Evolutionary conservation across 2,888 invertebrate species (phyloP), one percentile per base, ranked within the genome.

Genomic region (Melanargia galathea): DNA sequence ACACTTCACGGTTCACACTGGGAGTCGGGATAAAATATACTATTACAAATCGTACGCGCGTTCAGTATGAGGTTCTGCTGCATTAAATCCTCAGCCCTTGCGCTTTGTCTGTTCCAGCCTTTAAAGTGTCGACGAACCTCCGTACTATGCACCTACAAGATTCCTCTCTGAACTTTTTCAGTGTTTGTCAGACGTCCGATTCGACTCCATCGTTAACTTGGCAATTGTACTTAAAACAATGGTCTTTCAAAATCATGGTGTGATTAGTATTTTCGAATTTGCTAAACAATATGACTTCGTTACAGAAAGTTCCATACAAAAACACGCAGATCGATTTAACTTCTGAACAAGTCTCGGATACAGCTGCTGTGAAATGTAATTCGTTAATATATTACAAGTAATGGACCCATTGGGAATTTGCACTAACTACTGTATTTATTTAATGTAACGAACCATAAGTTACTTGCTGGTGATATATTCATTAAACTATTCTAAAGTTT

Each of bases 111-210:
- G 43, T 16, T 18, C 35, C 4, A 33, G 7, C 6, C 52, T 35
- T 52, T 52, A 74, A 78, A 77, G 79, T 80, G 87, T 85, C 86
- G 78, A 80, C 75, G 87, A 87, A 85, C 87, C 75, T 72, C 66
- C 61, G 64, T 69, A 77, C 75, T 70, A 66, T 63, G 71, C 56
- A 68, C 45, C 45, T 22, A 22, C 73, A 72, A 74, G 72, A n/a
- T n/a, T n/a, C 63, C 66, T 73, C 33, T 58, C 33, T 16, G 8
- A 35, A 84, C 76, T 82, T 85, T 83, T 83, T 81, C 83, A 81
- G 70, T 81, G 80, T 84, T 84, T 82, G 77, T 80, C 75, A 77
- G 75, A 76, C 70, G 49, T 60, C 57, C 58, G 61, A 59, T 60
- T 64, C 68, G 60, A 69, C 65, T 67, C 61, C 30, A 57, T 66